Evolutionary conservation across 53 echinoderm and acorn worm species (phyloP).

Genomic region (Echinometra lucunter): DNA sequence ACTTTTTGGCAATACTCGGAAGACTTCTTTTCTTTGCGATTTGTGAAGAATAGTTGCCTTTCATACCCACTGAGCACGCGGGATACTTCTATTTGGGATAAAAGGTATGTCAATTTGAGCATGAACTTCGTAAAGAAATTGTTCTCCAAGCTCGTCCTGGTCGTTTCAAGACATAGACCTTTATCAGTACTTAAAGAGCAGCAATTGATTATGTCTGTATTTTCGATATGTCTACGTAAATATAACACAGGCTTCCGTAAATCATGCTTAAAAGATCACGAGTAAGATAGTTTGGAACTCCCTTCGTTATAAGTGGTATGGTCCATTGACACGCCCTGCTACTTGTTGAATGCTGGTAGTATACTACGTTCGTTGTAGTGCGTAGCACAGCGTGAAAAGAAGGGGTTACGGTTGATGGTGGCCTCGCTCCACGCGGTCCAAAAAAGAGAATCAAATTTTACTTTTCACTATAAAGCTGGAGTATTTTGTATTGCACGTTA

Average conservation of each 20-base stretch:
- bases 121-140: not conserved
- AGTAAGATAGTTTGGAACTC: conserved; percentile 1
- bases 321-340: conserved; percentile 72
- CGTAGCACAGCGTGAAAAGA: conserved; percentile 13
- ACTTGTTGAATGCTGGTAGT: conserved; percentile 49
- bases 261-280: too few species aligned
- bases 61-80: conserved; percentile 56
- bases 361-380: conserved; percentile 34
- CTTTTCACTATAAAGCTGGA: not conserved
- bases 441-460: conserved; percentile 35
- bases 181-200: not conserved
- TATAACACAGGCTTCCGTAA: not conserved
- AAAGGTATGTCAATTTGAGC: not conserved
- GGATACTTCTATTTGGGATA: not conserved
- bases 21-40: conserved; percentile 49
- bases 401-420: not conserved
- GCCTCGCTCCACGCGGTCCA: conserved; percentile 54
- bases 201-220: not conserved
- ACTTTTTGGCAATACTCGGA: conserved; percentile 38
- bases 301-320: conserved; percentile 47
- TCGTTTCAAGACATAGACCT: not conserved
- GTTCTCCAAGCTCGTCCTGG: not conserved
- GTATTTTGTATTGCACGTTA: too few species aligned
- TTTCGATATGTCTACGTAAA: not conserved
- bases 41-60: conserved; percentile 45